Evolutionary conservation across 1,140 invertebrate species (phyloP).

Genomic region (Lepidurus packardi): DNA sequence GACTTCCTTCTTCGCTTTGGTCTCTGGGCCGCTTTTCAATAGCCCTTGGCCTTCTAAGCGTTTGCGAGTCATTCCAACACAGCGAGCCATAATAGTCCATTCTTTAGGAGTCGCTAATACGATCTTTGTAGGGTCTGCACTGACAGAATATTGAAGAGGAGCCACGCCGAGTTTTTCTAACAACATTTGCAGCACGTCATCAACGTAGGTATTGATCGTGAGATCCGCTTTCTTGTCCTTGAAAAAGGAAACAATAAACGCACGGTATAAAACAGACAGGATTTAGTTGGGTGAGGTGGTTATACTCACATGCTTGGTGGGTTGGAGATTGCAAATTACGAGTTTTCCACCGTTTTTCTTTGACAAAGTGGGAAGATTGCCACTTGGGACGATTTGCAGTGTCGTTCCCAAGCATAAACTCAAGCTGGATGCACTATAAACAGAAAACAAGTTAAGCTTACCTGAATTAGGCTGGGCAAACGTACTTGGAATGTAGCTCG

Average conservation of each 20-base stretch:
- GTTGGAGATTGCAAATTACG: conserved; percentile 93
- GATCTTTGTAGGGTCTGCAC: conserved; percentile 57
- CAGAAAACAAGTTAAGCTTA: conserved; percentile 24
- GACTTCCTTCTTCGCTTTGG: conserved; percentile 25
- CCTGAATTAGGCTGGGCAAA: conserved; percentile 20
- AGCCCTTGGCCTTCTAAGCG: conserved; percentile 13
- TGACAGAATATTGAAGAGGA: conserved; percentile 61
- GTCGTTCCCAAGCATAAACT: conserved; percentile 93
- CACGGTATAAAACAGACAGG: conserved; percentile 31
- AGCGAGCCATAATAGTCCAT: conserved; percentile 28
- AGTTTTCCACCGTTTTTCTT: conserved; percentile 83
- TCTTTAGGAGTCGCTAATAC: conserved; percentile 12
- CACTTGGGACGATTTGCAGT: conserved; percentile 94
- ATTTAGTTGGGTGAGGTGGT: conserved; percentile 3
- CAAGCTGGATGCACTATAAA: conserved; percentile 74
- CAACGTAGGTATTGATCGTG: conserved; percentile 82
- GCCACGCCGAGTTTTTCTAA: conserved; percentile 65
- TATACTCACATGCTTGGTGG: conserved; percentile 85
- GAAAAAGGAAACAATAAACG: conserved; percentile 41
- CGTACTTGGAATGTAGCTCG: conserved; percentile 75
- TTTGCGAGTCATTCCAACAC: conserved; percentile 27
- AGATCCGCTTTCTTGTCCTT: conserved; percentile 88
- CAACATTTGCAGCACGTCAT: conserved; percentile 71
- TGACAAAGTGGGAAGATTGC: conserved; percentile 81
- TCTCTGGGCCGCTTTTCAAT: conserved; percentile 11